These are phyloP conservation scores for Porphyrio hochstetteri DNA, from an alignment of 2,113 vertebrate species.

Conservation along the genomic window DNA sequence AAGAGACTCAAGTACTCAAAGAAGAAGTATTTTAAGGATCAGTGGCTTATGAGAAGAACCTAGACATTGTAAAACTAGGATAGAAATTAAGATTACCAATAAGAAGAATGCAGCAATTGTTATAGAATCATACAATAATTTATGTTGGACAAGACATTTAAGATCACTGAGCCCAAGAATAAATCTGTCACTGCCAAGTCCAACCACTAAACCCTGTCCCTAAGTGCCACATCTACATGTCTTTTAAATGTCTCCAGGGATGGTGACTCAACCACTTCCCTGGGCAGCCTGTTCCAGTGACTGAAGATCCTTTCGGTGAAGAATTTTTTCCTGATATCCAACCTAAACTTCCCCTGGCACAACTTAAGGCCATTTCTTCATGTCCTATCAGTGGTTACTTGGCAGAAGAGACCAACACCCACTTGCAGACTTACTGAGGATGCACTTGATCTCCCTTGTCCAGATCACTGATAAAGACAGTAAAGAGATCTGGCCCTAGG, in stretches of 20 bases:
- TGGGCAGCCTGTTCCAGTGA: not conserved
- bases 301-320: not conserved
- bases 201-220: not conserved
- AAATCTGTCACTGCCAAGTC: not conserved
- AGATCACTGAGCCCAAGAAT: not conserved
- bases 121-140: not conserved
- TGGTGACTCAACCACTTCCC: no score
- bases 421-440: not conserved
- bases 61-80: not conserved
- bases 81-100: not conserved
- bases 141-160: not conserved
- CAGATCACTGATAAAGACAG: no score
- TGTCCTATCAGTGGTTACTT: not conserved
- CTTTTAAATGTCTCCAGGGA: not conserved
- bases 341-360: not conserved
- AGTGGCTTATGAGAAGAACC: not conserved
- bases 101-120: not conserved
- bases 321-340: no score
- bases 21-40: not conserved
- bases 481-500: not conserved
- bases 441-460: not conserved
- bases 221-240: accelerated
- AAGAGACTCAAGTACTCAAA: not conserved
- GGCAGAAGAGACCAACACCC: not conserved
- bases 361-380: not conserved